phyloP scores from a whole-genome alignment of 2,797 vertebrate species.

The Lycodopsis pacificus region DNA sequence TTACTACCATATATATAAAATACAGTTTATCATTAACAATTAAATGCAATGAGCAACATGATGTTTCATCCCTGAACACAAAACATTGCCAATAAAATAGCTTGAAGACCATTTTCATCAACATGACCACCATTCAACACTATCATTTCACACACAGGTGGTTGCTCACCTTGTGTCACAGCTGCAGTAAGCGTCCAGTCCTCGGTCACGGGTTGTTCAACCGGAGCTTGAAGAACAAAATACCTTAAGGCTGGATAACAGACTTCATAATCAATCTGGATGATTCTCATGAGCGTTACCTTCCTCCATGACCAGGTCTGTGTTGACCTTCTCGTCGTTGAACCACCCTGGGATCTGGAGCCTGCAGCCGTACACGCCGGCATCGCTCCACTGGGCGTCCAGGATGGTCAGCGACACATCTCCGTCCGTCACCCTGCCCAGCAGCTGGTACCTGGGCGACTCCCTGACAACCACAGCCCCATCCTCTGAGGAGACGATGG shows the following conservation, averaged over 20 bases:
- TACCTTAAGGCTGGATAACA: neutral
- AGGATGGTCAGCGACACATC: constrained; percentile 83
- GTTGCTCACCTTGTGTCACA: constrained; percentile 18
- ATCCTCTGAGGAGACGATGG: constrained; percentile 73
- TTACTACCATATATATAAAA: neutral
- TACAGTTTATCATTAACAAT: neutral
- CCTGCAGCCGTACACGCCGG: constrained; percentile 86
- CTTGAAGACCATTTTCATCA: neutral
- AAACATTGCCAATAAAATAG: neutral
- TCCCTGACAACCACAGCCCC: constrained; percentile 5
- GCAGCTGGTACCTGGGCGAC: constrained; percentile 76
- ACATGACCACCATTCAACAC: neutral
- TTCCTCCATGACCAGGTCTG: constrained; percentile 70
- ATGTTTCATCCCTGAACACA: neutral
- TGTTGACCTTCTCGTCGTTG: constrained; percentile 75
- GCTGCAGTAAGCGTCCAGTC: neutral
- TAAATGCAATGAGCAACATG: neutral
- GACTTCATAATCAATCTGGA: neutral
- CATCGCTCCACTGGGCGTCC: constrained; percentile 66
- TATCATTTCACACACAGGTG: neutral
- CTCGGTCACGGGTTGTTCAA: constrained; percentile 18
- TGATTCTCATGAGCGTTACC: constrained; percentile 38
- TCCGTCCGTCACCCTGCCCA: constrained; percentile 61
- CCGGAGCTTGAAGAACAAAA: constrained; percentile 33
- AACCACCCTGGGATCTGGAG: constrained; percentile 77